Conservation (phyloP, 2,113 vertebrate genomes). For the Oncorhynchus masou region DNA sequence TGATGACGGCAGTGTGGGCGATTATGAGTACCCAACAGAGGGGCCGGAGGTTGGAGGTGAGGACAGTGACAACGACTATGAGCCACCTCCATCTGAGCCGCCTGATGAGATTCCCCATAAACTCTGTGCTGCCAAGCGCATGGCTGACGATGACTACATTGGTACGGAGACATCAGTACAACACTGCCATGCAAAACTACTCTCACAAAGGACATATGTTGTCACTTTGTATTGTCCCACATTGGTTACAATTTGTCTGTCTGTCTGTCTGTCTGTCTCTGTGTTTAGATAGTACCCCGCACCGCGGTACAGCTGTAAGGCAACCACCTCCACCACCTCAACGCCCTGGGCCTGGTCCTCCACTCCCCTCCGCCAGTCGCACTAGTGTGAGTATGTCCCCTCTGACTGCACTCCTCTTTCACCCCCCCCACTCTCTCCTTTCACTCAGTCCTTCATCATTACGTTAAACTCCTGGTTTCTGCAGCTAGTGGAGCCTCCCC, state of each 20-base stretch:
- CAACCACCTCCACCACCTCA: conserved; percentile 79
- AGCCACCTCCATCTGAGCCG: conserved; percentile 83
- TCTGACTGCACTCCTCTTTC: background rate
- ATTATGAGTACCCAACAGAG: conserved; percentile 86
- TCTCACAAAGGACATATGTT: background rate
- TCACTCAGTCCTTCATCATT: background rate
- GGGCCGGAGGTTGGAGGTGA: conserved; percentile 48
- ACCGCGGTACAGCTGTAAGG: conserved; percentile 39
- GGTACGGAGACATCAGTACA: conserved; percentile 62
- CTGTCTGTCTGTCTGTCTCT: background rate
- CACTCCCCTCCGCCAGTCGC: conserved; percentile 28
- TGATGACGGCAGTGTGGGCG: conserved; percentile 71
- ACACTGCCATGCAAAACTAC: background rate
- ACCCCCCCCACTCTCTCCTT: background rate
- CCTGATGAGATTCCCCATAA: conserved; percentile 72
- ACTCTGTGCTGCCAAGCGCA: conserved; percentile 75
- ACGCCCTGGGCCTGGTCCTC: conserved; percentile 38
- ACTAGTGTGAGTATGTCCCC: conserved; percentile 50
- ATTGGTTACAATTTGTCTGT: too few relatives aligned
- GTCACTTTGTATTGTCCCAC: background rate
- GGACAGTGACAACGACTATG: conserved; percentile 79
- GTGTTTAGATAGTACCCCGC: conserved; percentile 29
- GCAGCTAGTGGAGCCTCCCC: conserved; percentile 18
- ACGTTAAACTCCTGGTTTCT: background rate
- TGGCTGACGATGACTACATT: conserved; percentile 81